These are phyloP conservation scores for sheep (Ovis aries) DNA, from an alignment of 2,113 vertebrate genomes.

Conservation along the genomic window ARS-UI_Ramb_v3.0 NC_056055.1:143972001-143972500, in stretches of 20 bases:
- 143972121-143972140: neutral
- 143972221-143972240: neutral
- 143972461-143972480: neutral
- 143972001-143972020: neutral
- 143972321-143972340: neutral
- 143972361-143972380: neutral
- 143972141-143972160: neutral
- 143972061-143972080: neutral
- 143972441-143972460: neutral
- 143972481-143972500: neutral
- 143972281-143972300: neutral
- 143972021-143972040: neutral
- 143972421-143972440: neutral
- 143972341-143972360: neutral
- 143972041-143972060: neutral
- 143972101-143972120: neutral
- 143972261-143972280: neutral
- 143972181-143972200: neutral
- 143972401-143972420: neutral
- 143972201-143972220: conserved; percentile 6
- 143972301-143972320: neutral
- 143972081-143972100: neutral
- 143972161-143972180: neutral
- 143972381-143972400: neutral
- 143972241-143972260: neutral